Base-by-base conservation (phyloP, 2,113 vertebrate genomes). In the Eira barbara region DNA sequence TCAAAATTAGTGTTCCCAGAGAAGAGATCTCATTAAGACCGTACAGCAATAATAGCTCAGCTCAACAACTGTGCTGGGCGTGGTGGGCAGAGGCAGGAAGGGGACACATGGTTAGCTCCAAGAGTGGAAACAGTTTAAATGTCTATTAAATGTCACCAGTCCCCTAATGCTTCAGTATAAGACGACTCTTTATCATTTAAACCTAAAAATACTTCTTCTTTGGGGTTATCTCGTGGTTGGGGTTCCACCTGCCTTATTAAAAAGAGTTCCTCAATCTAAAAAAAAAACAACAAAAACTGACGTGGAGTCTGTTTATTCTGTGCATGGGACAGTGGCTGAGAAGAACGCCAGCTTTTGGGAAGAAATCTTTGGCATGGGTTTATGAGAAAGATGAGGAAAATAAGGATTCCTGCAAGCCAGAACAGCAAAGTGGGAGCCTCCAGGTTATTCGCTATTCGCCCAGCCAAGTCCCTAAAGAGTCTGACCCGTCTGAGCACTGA, bases 1-100 rank as follows among this genome's bases (percentile, higher is more conserved):
- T 95, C 34, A 94, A 94, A 97, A 49, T 76, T 31, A 84, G 74
- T 31, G 67, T 71, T 79, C 63, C 25, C 71, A 89, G 78, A 89
- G 34, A 97, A 97, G 94, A 93, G 20, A 67, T 18, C 34, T 55
- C 89, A 76, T 47, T 86, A 82, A 91, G 80, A 92, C 95, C 45
- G 82, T 6, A 73, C 0, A 52, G n/a, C 27, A 88, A 45, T 45
- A 88, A 81, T 4, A 89, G 86, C 18, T 85, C 57, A 76, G 61
- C 39, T 90, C 69, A 87, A 55, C 17, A 83, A 39, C 63, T 42
- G 42, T 20, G 25, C 13, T 83, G 74, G 14, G 52, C 34, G 21
- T 3, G 6, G 25, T 17, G 20, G 27, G 27, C 55, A 49, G 83
- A 81, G 31, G 27, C 21, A 74, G 49, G 42, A 79, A 80, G 45